These are phyloP conservation scores for Cynopterus brachyotis DNA, from an alignment of 2,113 vertebrate species.

Conservation along the genomic window DNA sequence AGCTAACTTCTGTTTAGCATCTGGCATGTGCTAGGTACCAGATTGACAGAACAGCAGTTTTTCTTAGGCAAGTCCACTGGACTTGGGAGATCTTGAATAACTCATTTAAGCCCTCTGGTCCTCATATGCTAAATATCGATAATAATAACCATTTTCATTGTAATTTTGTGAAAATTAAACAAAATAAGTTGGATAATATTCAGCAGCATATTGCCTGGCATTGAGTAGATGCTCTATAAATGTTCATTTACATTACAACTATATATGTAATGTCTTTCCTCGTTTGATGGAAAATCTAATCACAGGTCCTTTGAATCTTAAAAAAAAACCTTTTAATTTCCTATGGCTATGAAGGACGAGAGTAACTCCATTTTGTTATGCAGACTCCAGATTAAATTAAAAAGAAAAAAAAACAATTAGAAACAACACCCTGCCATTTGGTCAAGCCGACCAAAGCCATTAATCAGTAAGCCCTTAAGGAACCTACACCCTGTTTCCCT, in stretches of 20 bases:
- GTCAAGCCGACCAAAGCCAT: too few relatives aligned
- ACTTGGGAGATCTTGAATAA: background rate
- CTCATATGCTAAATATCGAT: background rate
- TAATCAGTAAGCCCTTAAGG: too few relatives aligned
- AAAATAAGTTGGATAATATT: background rate
- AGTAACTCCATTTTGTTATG: too few relatives aligned
- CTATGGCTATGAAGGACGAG: too few relatives aligned
- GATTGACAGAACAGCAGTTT: background rate
- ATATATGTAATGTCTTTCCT: background rate
- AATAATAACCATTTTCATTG: conserved; percentile 19
- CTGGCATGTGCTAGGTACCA: background rate
- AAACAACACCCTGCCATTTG: too few relatives aligned
- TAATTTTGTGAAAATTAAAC: conserved; percentile 10
- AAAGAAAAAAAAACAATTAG: too few relatives aligned
- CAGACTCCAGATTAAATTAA: too few relatives aligned
- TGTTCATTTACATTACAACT: background rate
- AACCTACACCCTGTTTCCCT: too few relatives aligned
- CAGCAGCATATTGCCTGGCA: background rate
- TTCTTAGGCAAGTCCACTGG: background rate
- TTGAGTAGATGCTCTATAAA: background rate
- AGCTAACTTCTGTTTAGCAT: background rate
- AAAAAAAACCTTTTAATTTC: background rate
- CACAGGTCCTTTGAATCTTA: background rate
- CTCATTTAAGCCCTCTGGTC: background rate
- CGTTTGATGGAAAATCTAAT: background rate